phyloP scores from a whole-genome alignment of 1,140 invertebrate genomes.

The Cardiocondyla obscurior region DNA sequence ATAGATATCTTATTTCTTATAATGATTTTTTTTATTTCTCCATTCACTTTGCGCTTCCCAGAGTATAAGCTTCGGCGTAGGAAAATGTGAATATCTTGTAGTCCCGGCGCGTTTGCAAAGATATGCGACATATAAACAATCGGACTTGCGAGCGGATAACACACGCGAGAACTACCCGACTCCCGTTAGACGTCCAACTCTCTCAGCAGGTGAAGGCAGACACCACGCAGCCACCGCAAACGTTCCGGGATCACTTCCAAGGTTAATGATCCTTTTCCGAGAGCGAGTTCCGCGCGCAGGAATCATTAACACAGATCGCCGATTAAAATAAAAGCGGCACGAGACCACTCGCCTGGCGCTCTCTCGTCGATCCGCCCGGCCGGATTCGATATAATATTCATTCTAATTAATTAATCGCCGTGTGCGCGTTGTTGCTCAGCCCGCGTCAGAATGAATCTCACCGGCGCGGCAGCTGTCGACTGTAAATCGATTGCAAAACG shows the following conservation, averaged over 20 bases:
- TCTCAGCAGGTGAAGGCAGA: constrained; percentile 53
- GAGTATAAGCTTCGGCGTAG: background rate
- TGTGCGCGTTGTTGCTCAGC: background rate
- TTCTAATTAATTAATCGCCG: constrained; percentile 53
- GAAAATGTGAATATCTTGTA: background rate
- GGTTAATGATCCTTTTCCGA: constrained; percentile 63
- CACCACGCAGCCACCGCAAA: constrained; percentile 41
- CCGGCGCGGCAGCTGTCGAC: background rate
- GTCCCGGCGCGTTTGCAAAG: background rate
- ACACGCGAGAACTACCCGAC: constrained; percentile 12
- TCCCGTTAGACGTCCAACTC: constrained; percentile 55
- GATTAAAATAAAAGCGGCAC: constrained; percentile 52
- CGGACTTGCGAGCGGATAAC: background rate
- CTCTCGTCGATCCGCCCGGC: constrained; percentile 16
- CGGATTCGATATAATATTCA: constrained; percentile 51
- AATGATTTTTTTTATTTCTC: too few relatives aligned
- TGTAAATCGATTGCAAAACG: constrained; percentile 37
- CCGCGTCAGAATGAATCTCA: constrained; percentile 17
- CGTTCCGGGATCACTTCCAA: constrained; percentile 61
- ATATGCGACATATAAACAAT: background rate
- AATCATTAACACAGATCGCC: constrained; percentile 55
- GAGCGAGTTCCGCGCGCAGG: constrained; percentile 51
- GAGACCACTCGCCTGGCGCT: background rate
- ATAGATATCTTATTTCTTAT: too few relatives aligned
- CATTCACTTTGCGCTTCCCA: background rate